These are phyloP conservation scores for Acrossocheilus fasciatus DNA, from an alignment of 2,797 vertebrate species.

Conservation along the genomic window DNA sequence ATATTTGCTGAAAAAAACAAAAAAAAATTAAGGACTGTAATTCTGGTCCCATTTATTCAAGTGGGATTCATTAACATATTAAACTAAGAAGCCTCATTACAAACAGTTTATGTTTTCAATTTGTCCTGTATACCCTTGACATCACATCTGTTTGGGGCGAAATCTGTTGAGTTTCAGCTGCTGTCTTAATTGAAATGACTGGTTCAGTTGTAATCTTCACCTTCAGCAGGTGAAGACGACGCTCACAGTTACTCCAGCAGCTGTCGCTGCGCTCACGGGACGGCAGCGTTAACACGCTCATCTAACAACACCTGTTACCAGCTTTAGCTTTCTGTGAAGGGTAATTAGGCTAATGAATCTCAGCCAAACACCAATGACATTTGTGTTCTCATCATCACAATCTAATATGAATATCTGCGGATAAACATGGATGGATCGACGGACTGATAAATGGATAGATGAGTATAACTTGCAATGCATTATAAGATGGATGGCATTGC, in stretches of 20 bases:
- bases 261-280: constrained; percentile 49
- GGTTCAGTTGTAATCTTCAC: constrained; percentile 46
- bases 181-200: constrained; percentile 46
- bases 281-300: constrained; percentile 45
- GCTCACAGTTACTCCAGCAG: constrained; percentile 46
- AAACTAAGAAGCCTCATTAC: constrained; percentile 6
- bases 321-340: constrained; percentile 53
- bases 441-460: neutral
- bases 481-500: neutral
- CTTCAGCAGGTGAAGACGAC: constrained; percentile 41
- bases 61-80: neutral
- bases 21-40: neutral
- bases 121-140: constrained; percentile 16
- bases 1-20: neutral
- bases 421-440: neutral
- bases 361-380: constrained; percentile 43
- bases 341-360: constrained; percentile 47
- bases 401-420: neutral
- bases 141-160: constrained; percentile 19
- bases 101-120: constrained; percentile 15
- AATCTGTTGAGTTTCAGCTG: constrained; percentile 35
- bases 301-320: constrained; percentile 57
- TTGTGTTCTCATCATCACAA: constrained; percentile 31
- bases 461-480: neutral
- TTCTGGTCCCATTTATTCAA: neutral